Evolutionary conservation across 2,888 invertebrate species (phyloP), one percentile per base, ranked within the genome.

Genomic region (Dinocampus coccinellae): DNA sequence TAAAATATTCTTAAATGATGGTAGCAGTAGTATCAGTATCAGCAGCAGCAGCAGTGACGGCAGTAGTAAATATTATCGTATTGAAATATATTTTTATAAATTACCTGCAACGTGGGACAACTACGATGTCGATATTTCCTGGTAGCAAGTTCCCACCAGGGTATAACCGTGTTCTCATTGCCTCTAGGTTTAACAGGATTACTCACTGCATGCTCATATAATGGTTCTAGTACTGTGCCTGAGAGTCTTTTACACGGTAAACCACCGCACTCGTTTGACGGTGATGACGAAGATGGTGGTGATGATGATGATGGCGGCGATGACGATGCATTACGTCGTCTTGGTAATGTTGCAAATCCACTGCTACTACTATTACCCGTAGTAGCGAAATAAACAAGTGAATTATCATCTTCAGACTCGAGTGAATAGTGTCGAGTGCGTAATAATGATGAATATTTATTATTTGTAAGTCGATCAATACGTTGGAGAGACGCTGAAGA

Each of bases 121-220:
- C 95, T 95, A 81, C 94, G 91, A 78, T 95, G 93, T 76, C 95
- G 92, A 80, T 92, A 92, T 77, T 93, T 92, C 79, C 92, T 91
- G 63, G 94, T 94, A 52, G 96, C 96, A 80, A 95, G 88, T 88
- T 96, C 96, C 93, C 95, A 96, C 96, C 96, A 96, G 0, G 96
- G 96, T 75, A 95, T 86, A 62, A 85, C 79, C 16, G 47, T 47
- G 73, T 75, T 79, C 39, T 74, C 76, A 65, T 69, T 71, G 65
- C 72, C 78, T 68, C 86, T 81, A 9, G 85, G 84, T 61, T 79
- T 84, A 16, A 85, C 84, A 26, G 79, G 88, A 85, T 84, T 85
- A 74, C 88, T 85, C 67, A 88, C 88, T n/a, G 86, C 86, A 76
- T 87, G 87, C 76, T 88, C 88, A 80, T 88, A 88, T 36, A 88